phyloP scores from a whole-genome alignment of 2,113 vertebrate species.

The Cyanoliseus patagonus region DNA sequence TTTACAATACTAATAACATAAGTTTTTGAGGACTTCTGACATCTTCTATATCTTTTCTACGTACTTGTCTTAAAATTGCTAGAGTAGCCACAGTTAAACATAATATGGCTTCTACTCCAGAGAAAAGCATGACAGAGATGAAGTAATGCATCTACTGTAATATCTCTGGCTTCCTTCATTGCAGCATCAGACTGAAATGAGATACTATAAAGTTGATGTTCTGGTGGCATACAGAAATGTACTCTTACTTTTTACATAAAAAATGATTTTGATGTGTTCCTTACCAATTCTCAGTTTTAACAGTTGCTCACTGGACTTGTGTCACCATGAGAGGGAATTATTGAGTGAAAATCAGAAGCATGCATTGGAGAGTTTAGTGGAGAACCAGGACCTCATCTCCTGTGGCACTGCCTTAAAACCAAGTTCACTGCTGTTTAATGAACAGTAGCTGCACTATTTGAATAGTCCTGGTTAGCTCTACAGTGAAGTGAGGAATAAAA shows the following conservation, averaged over 20 bases:
- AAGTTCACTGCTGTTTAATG: neutral
- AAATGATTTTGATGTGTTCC: neutral
- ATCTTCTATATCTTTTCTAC: neutral
- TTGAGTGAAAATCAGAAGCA: neutral
- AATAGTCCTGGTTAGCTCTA: neutral
- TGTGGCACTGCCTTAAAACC: neutral
- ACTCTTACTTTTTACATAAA: neutral
- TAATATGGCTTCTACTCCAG: neutral
- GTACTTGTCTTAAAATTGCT: neutral
- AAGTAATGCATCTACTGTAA: neutral
- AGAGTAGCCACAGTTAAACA: neutral
- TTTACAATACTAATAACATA: neutral
- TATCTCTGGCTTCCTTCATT: neutral
- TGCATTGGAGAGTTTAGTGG: neutral
- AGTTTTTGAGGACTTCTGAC: neutral
- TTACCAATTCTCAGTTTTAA: neutral
- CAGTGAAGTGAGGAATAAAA: neutral
- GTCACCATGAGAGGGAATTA: neutral
- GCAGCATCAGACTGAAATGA: neutral
- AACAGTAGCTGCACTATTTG: neutral
- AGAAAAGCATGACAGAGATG: neutral
- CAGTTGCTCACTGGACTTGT: neutral
- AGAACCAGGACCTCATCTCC: neutral
- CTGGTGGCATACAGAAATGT: neutral
- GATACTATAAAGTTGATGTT: neutral